phyloP scores from a whole-genome alignment of 2,113 vertebrate species.

The Thamnaconus septentrionalis region DNA sequence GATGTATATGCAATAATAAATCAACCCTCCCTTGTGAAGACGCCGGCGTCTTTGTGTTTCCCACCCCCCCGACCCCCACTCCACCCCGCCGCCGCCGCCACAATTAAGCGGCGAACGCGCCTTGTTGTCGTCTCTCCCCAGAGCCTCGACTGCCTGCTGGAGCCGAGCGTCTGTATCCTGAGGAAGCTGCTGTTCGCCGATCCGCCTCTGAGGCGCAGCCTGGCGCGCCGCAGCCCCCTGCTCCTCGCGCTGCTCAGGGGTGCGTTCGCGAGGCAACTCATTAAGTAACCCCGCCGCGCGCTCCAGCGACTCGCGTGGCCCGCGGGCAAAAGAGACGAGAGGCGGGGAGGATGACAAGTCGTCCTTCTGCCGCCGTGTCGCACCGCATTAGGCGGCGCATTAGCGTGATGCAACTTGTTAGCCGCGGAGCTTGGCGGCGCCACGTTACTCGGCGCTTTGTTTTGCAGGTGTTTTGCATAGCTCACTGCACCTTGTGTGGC shows the following conservation, averaged over 20 bases:
- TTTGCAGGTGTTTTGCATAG: neutral
- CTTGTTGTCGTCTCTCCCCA: constrained; percentile 61
- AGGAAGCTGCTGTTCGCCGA: constrained; percentile 88
- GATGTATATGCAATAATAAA: too few relatives aligned
- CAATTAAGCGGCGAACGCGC: constrained; percentile 45
- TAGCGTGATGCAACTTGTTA: constrained; percentile 54
- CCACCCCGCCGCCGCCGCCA: neutral
- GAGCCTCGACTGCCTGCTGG: constrained; percentile 82
- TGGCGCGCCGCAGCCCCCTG: constrained; percentile 80
- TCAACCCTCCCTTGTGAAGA: too few relatives aligned
- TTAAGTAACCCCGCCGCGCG: constrained; percentile 53
- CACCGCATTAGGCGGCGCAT: constrained; percentile 40
- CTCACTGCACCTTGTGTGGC: too few relatives aligned
- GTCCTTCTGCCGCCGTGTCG: constrained; percentile 52
- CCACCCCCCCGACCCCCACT: too few relatives aligned
- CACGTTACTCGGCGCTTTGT: neutral
- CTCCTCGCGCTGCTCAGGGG: constrained; percentile 86
- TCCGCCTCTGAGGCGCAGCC: constrained; percentile 76
- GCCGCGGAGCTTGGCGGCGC: constrained; percentile 13
- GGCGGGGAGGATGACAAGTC: constrained; percentile 36
- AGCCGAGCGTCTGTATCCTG: constrained; percentile 82
- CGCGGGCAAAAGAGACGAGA: constrained; percentile 19
- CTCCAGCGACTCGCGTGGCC: constrained; percentile 12
- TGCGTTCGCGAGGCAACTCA: constrained; percentile 68
- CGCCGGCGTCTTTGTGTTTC: constrained; percentile 35